These are phyloP conservation scores for Indicator indicator DNA, from an alignment of 2,113 vertebrate genomes.

Conservation along the genomic window DNA sequence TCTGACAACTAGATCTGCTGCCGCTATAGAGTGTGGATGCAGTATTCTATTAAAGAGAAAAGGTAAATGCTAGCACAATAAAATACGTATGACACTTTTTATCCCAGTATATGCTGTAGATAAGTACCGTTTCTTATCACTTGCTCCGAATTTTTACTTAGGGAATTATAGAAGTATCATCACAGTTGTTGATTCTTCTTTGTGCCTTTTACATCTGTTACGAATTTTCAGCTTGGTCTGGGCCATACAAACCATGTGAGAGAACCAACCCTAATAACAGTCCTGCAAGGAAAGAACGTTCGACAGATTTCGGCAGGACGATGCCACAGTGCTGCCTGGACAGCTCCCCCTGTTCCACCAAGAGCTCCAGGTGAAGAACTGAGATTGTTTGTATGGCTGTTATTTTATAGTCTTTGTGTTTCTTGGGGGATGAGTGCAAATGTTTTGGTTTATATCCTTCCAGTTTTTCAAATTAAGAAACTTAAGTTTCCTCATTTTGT, in stretches of 20 bases:
- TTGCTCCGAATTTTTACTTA: neutral
- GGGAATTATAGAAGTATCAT: neutral
- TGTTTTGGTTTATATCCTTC: rapidly evolving
- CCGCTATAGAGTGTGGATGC: rapidly evolving
- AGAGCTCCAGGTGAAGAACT: conserved; percentile 75
- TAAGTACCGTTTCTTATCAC: neutral
- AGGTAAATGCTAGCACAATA: neutral
- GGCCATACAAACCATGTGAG: conserved; percentile 86
- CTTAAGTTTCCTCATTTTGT: neutral
- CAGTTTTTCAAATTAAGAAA: neutral
- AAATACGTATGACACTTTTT: neutral
- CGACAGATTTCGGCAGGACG: conserved; percentile 85
- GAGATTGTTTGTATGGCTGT: rapidly evolving
- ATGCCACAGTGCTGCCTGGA: conserved; percentile 87
- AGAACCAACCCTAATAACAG: conserved; percentile 82
- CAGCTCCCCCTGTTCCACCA: conserved; percentile 76
- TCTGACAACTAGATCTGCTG: neutral
- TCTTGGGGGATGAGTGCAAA: rapidly evolving
- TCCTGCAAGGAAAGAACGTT: conserved; percentile 81
- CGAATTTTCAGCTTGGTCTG: conserved; percentile 77
- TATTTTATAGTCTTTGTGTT: neutral
- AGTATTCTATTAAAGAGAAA: neutral
- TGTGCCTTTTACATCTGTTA: neutral
- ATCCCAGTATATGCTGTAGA: neutral
- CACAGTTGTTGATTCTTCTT: neutral